These are phyloP conservation scores for Champsocephalus esox DNA, from an alignment of 2,797 vertebrate genomes.

Conservation along the genomic window DNA sequence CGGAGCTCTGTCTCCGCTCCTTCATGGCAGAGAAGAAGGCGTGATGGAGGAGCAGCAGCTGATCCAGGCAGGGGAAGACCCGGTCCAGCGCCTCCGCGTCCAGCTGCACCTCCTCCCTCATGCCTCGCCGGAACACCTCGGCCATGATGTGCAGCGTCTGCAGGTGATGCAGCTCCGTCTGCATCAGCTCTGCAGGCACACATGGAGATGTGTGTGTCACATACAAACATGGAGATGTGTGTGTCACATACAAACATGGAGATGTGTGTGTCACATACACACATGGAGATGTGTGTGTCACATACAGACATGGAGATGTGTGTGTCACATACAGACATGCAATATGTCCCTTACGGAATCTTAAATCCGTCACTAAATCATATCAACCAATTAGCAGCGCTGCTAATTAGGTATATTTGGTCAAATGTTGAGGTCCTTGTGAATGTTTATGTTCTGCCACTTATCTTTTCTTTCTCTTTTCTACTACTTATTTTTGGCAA, in stretches of 20 bases:
- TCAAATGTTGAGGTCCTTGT: no score
- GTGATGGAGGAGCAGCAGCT: slow-evolving; percentile 90
- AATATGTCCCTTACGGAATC: neutral
- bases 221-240: no score
- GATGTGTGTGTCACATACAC: no score
- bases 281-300: no score
- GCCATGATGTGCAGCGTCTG: slow-evolving; percentile 96
- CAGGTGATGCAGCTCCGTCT: slow-evolving; percentile 96
- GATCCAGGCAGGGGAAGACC: slow-evolving; percentile 96
- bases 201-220: neutral
- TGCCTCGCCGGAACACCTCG: slow-evolving; percentile 94
- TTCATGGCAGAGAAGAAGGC: slow-evolving; percentile 90
- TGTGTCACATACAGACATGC: neutral
- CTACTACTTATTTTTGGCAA: no score
- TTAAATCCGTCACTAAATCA: neutral
- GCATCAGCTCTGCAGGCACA: slow-evolving; percentile 91
- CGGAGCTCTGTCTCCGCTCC: slow-evolving; percentile 88
- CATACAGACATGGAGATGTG: neutral
- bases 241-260: no score
- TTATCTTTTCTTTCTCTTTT: no score
- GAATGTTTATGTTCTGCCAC: no score
- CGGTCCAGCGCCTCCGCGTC: slow-evolving; percentile 89
- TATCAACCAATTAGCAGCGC: neutral
- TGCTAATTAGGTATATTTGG: no score
- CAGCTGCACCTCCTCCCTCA: slow-evolving; percentile 94